phyloP scores from a whole-genome alignment of 1,140 invertebrate genomes.

The Drosophila neocordata region DNA sequence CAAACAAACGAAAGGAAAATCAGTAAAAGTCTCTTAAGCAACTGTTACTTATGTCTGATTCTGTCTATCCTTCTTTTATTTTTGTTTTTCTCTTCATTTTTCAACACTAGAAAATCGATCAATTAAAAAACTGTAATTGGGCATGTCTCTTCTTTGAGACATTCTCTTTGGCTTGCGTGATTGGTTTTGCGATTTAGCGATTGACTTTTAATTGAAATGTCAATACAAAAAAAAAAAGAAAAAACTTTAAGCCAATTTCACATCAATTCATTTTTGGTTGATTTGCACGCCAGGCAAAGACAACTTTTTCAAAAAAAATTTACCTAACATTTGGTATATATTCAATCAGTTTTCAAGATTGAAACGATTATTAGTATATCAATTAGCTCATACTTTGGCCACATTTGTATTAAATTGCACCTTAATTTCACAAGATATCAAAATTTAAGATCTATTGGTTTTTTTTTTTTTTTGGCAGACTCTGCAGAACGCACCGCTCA shows the following conservation, averaged over 20 bases:
- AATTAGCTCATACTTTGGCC: slow-evolving; percentile 5
- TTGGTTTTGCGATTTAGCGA: slow-evolving; percentile 14
- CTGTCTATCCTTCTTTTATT: too few relatives aligned
- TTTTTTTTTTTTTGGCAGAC: neutral
- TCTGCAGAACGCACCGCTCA: neutral
- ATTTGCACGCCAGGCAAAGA: slow-evolving; percentile 2
- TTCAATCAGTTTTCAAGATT: neutral
- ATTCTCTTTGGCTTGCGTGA: slow-evolving; percentile 53
- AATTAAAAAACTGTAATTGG: neutral
- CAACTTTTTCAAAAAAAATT: too few relatives aligned
- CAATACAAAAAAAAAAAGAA: slow-evolving; percentile 12
- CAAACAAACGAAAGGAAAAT: slow-evolving; percentile 12
- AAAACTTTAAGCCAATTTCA: slow-evolving; percentile 43
- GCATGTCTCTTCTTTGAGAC: slow-evolving; percentile 12
- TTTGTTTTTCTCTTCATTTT: too few relatives aligned
- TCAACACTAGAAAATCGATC: too few relatives aligned
- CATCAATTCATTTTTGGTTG: slow-evolving; percentile 12
- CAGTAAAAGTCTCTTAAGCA: too few relatives aligned
- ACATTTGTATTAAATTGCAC: neutral
- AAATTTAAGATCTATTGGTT: neutral
- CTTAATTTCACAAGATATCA: neutral
- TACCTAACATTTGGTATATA: too few relatives aligned
- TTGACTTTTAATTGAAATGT: slow-evolving; percentile 60
- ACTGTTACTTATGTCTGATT: too few relatives aligned
- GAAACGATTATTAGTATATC: neutral